Evolutionary conservation across 2,113 vertebrate genomes (phyloP).

Genomic region (Dipodomys merriami): DNA sequence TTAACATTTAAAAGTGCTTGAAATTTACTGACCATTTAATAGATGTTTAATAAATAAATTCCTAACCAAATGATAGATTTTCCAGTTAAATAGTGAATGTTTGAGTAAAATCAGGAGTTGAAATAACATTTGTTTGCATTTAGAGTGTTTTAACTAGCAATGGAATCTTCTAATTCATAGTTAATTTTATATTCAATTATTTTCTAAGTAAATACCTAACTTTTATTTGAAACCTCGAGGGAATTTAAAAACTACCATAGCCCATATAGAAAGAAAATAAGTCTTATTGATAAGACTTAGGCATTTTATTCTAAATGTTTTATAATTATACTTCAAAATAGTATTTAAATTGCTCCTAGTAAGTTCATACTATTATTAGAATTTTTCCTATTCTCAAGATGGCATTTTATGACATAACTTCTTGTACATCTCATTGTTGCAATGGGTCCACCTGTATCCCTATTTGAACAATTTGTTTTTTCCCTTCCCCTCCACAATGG

Average conservation of each 20-base stretch:
- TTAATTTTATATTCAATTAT: background rate
- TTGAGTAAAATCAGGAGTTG: background rate
- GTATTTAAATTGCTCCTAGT: background rate
- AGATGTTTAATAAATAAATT: background rate
- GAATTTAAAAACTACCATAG: background rate
- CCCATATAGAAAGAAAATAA: too few species aligned
- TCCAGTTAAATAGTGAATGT: background rate
- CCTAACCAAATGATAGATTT: background rate
- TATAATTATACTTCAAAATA: slow-evolving; percentile 39
- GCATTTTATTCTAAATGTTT: background rate
- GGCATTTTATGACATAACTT: background rate
- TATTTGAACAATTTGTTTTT: too few species aligned
- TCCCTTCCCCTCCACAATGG: too few species aligned
- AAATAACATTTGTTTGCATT: background rate
- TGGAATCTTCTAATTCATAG: background rate
- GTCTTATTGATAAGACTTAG: slow-evolving; percentile 1
- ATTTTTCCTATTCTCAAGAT: too few species aligned
- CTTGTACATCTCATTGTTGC: too few species aligned
- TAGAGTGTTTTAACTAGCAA: background rate
- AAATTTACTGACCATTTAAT: background rate
- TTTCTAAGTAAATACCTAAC: slow-evolving; percentile 28
- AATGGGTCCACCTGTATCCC: too few species aligned
- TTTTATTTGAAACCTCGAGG: background rate
- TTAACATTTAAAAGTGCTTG: background rate
- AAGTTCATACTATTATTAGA: background rate